A percentile compares a stretch with the other conserved stretches of the same genome.
Conservation (phyloP, 2,888 invertebrate species). For the Ennomos erosarius region DNA sequence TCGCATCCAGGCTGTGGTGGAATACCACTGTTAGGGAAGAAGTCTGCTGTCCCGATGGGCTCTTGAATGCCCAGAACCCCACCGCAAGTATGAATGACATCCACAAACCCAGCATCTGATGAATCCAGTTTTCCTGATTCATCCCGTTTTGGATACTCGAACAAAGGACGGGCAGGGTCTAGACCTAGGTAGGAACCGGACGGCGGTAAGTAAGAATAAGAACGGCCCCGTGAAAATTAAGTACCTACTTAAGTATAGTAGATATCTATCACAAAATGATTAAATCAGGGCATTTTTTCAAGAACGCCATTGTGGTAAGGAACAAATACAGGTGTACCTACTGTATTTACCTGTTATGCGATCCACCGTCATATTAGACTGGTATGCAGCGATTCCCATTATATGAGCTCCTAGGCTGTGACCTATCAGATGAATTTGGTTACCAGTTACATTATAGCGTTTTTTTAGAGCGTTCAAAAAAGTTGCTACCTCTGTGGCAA, state of each 20-base stretch:
- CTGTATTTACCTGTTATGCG: constrained; percentile 59
- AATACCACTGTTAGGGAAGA: constrained; percentile 89
- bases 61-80: constrained; percentile 87
- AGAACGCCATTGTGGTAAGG: too few species aligned
- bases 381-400: constrained; percentile 61
- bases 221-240: constrained; percentile 8
- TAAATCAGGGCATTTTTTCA: too few species aligned
- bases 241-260: too few species aligned
- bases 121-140: constrained; percentile 84
- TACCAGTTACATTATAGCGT: constrained; percentile 50
- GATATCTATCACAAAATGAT: background rate
- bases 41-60: constrained; percentile 88
- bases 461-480: constrained; percentile 51
- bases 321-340: too few species aligned
- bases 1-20: constrained; percentile 88
- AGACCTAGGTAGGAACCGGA: constrained; percentile 72
- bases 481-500: constrained; percentile 51
- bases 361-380: constrained; percentile 43
- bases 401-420: constrained; percentile 70
- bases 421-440: constrained; percentile 61
- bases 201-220: too few species aligned
- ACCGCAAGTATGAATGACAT: constrained; percentile 88
- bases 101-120: constrained; percentile 87
- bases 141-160: constrained; percentile 82
- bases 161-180: constrained; percentile 89